A percentile compares a stretch with the other conserved stretches of the same genome.
These are phyloP conservation scores for Triops longicaudatus DNA, from an alignment of 1,140 invertebrate species.

Conservation along the genomic window DNA sequence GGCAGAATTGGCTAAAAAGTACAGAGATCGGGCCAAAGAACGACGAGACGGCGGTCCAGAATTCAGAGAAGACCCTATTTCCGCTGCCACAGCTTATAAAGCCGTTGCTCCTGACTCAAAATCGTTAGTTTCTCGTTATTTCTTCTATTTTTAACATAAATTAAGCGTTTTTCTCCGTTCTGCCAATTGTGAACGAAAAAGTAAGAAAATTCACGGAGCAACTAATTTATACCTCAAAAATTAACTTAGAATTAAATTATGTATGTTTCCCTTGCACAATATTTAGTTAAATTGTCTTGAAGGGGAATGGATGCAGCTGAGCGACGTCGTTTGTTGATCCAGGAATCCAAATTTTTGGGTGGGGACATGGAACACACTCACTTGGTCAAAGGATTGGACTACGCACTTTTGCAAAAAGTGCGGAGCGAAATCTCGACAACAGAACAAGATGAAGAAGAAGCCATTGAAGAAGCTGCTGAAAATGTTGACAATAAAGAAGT, in stretches of 20 bases:
- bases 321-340: constrained; percentile 86
- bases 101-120: constrained; percentile 93
- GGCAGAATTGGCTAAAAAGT: constrained; percentile 90
- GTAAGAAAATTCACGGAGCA: too few species aligned
- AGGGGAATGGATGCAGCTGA: constrained; percentile 83
- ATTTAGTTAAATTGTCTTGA: too few species aligned
- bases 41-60: constrained; percentile 75
- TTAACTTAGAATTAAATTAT: too few species aligned
- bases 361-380: constrained; percentile 99
- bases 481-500: constrained; percentile 49
- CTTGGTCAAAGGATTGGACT: constrained; percentile 99
- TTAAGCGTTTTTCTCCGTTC: too few species aligned
- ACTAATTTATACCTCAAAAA: too few species aligned
- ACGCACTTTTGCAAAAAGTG: constrained; percentile 95
- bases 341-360: constrained; percentile 99
- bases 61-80: constrained; percentile 72
- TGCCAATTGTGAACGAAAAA: too few species aligned
- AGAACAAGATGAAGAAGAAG: constrained; percentile 73
- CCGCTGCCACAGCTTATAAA: constrained; percentile 79
- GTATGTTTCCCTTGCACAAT: too few species aligned
- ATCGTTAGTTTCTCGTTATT: constrained; percentile 45
- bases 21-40: constrained; percentile 87
- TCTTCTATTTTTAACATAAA: too few species aligned
- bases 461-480: constrained; percentile 54
- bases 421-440: constrained; percentile 62